A percentile compares a stretch with the other conserved stretches of the same genome.
phyloP scores from a whole-genome alignment of 2,797 vertebrate species.

The Psittacula derbiana region DNA sequence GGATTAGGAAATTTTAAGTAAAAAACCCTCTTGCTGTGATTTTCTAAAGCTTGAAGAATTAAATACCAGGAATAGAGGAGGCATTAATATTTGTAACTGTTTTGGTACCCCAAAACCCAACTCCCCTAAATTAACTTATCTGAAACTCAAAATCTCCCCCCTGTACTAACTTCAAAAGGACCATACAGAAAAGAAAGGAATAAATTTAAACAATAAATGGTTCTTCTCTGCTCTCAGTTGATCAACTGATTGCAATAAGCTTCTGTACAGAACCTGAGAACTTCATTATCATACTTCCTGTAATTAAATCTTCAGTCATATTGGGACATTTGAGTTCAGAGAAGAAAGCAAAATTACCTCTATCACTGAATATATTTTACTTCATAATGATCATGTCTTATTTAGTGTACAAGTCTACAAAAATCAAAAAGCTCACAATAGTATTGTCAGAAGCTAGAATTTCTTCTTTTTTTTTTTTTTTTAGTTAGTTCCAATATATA shows the following conservation, averaged over 20 bases:
- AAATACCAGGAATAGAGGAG: background rate
- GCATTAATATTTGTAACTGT: background rate
- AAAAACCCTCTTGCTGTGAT: background rate
- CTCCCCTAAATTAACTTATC: background rate
- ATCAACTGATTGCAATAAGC: background rate
- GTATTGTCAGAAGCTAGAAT: background rate
- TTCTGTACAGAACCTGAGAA: background rate
- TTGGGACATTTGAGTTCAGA: background rate
- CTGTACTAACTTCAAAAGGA: background rate
- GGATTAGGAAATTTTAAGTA: background rate
- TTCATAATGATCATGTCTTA: background rate
- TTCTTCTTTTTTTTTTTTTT: background rate
- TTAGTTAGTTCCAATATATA: background rate
- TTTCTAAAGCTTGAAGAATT: background rate
- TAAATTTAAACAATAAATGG: background rate
- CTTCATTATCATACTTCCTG: background rate
- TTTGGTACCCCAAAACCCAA: background rate
- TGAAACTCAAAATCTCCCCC: background rate
- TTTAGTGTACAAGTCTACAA: background rate
- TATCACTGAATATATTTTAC: background rate
- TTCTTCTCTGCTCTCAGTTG: background rate
- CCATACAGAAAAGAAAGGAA: fast-evolving
- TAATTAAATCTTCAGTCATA: background rate
- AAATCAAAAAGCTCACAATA: background rate
- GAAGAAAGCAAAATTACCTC: background rate